Percentiles rank a stretch among this genome's conserved stretches.
Evolutionary conservation across 2,888 invertebrate species (phyloP).

Genomic region (Entomobrya multifasciata): DNA sequence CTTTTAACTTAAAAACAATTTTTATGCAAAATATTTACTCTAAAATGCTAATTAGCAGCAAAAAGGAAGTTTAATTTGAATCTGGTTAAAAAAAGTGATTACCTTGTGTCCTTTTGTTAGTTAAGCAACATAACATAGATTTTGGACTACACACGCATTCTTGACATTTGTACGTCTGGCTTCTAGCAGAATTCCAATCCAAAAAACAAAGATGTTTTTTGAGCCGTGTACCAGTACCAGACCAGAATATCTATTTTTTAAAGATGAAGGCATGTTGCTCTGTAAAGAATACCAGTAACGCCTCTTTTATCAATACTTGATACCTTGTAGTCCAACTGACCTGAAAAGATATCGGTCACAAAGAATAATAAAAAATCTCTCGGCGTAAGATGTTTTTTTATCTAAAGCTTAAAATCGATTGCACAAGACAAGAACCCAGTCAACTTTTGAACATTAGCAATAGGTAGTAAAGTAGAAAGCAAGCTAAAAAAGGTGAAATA

Average conservation of each 20-base stretch:
- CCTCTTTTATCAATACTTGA: slow-evolving; percentile 50
- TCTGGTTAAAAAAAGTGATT: too few relatives aligned
- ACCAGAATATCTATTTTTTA: not conserved
- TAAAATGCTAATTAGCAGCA: too few relatives aligned
- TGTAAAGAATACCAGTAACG: not conserved
- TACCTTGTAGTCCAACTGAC: slow-evolving; percentile 65
- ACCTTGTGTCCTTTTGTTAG: too few relatives aligned
- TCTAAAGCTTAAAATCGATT: slow-evolving; percentile 40
- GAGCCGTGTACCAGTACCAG: too few relatives aligned
- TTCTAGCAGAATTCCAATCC: too few relatives aligned
- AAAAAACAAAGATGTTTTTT: too few relatives aligned
- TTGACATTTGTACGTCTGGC: too few relatives aligned
- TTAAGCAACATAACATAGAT: too few relatives aligned
- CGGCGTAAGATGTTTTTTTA: slow-evolving; percentile 47
- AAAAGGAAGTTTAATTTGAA: too few relatives aligned
- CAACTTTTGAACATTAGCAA: slow-evolving; percentile 36
- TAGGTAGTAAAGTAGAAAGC: slow-evolving; percentile 37
- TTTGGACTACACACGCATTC: too few relatives aligned
- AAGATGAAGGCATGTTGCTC: slow-evolving; percentile 12
- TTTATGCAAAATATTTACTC: too few relatives aligned
- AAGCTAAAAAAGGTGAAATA: slow-evolving; percentile 41
- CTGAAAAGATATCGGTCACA: slow-evolving; percentile 73
- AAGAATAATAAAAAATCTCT: slow-evolving; percentile 52
- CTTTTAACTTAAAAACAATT: too few relatives aligned
- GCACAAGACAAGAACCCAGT: slow-evolving; percentile 39